phyloP scores from a whole-genome alignment of 2,888 invertebrate genomes.

The Anthophora plumipes region DNA sequence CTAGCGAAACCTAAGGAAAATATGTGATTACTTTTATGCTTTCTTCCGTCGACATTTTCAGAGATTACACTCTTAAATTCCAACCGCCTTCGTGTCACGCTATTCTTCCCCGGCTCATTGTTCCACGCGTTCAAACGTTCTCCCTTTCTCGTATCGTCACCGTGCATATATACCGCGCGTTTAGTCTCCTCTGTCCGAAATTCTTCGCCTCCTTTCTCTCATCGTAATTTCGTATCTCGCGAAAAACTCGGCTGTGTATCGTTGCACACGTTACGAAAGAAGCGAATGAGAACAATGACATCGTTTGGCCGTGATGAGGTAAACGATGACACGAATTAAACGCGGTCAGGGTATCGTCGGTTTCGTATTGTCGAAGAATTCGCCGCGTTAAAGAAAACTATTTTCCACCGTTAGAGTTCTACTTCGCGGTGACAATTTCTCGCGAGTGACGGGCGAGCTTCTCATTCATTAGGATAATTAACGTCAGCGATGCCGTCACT shows the following conservation, averaged over 20 bases:
- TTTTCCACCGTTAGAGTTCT: background rate
- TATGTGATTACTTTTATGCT: constrained; percentile 40
- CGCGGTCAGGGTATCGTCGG: background rate
- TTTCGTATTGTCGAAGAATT: background rate
- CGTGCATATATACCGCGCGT: constrained; percentile 10
- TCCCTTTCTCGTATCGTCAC: background rate
- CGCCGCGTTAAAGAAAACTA: background rate
- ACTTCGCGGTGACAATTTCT: constrained; percentile 27
- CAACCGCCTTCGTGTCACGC: constrained; percentile 15
- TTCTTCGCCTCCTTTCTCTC: background rate
- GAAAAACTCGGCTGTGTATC: too few relatives aligned
- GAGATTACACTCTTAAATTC: constrained; percentile 44
- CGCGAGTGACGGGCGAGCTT: background rate
- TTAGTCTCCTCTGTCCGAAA: constrained; percentile 2
- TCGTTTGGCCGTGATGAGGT: background rate
- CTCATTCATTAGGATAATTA: constrained; percentile 55
- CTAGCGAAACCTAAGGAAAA: constrained; percentile 32
- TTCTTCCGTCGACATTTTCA: constrained; percentile 10
- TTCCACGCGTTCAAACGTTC: constrained; percentile 31
- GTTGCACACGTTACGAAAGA: too few relatives aligned
- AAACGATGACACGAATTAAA: background rate
- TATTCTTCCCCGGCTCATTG: constrained; percentile 32
- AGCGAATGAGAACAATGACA: too few relatives aligned
- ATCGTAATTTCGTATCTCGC: background rate
- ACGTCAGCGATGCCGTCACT: constrained; percentile 35